These are phyloP conservation scores for Calyptommatus sinebrachiatus DNA, from an alignment of 2,113 vertebrate genomes.

Conservation along the genomic window DNA sequence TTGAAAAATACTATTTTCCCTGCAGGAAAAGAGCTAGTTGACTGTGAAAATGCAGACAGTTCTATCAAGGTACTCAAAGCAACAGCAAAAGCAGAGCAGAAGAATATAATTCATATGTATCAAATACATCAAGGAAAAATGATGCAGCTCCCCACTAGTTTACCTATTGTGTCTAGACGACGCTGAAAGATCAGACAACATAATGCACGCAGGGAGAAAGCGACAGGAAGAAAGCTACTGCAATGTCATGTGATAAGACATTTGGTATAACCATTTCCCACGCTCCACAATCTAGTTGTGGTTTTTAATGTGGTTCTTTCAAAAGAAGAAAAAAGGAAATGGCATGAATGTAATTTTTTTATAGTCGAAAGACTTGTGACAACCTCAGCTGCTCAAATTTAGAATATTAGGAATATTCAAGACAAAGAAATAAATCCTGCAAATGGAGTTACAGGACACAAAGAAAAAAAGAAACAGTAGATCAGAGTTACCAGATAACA, in stretches of 20 bases:
- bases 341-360: rapidly evolving
- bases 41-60: background rate
- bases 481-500: too few relatives aligned
- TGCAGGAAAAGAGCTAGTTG: background rate
- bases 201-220: background rate
- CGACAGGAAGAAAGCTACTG: background rate
- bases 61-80: background rate
- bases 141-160: background rate
- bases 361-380: background rate
- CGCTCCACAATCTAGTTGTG: background rate
- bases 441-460: background rate
- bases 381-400: background rate
- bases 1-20: background rate
- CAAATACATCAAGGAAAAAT: background rate
- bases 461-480: background rate
- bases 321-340: background rate
- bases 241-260: background rate
- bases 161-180: conserved; percentile 4
- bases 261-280: background rate
- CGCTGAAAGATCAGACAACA: conserved; percentile 10
- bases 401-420: background rate
- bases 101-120: conserved; percentile 8
- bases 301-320: background rate
- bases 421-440: background rate
- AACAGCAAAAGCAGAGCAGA: background rate